Base-by-base conservation (phyloP, 2,113 vertebrate genomes). In the Uropsilus gracilis region DNA sequence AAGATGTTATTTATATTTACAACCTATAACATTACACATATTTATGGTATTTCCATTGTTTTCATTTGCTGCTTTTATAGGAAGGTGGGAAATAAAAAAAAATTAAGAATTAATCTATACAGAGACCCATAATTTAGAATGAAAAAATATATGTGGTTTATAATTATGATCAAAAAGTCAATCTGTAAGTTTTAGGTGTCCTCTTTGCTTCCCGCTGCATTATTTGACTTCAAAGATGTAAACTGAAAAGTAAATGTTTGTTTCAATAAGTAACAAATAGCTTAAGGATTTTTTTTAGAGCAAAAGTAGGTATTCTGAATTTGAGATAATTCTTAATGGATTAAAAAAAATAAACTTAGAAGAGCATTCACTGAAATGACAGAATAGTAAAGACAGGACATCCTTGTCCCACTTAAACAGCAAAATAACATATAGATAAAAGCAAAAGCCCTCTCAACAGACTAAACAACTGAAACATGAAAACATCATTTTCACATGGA, bases 1-100 rank as follows among this genome's bases (percentile, higher is more conserved):
- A 98, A 97, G 98, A 96, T 97, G 91, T 97, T 98, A 98, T 98
- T 98, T 98, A 97, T 98, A 97, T 96, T 96, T 97, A 96, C 98
- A 96, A 89, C 94, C 94, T 89, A 94, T 95, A 97, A 97, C 97
- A 97, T 86, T 82, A 96, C 86, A 97, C 96, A 97, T 17, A 95
- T 95, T 97, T 98, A 97, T 97, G 96, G 86, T 94, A 97, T 97
- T 97, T 97, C 95, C 97, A 97, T 98, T 97, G 95, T 97, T 98
- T 98, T 98, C 91, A 97, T 97, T 98, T 98, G 95, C 97, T 97
- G 96, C 64, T 95, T 98, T 89, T 96, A 94, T 98, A 96, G 96
- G 95, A 97, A 97, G 95, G 90, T 12, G 44, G 89, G 28, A 97
- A 96, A 96, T 91, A 96, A 88, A 85, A 83, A 95, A 94, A 97